Evolutionary conservation across 2,113 vertebrate species (phyloP).

Genomic region (Podarcis raffonei): DNA sequence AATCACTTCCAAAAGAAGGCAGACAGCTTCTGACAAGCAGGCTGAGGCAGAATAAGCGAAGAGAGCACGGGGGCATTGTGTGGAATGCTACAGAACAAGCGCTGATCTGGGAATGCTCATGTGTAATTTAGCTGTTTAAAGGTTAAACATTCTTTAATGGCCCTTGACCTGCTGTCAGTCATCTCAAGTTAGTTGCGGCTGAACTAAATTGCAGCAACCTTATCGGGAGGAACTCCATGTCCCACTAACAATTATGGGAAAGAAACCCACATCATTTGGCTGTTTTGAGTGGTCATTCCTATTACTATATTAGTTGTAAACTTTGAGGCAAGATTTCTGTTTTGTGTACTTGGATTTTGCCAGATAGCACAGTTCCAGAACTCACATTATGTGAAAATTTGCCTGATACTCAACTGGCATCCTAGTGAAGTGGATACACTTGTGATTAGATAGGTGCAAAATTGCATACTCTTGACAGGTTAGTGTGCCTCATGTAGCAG

Average conservation of each 20-base stretch:
- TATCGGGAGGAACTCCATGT: background rate
- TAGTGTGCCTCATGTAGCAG: background rate
- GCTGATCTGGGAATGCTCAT: slow-evolving; percentile 2
- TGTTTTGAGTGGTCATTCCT: background rate
- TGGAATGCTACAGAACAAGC: background rate
- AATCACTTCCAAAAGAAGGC: background rate
- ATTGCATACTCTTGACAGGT: background rate
- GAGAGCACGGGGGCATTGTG: background rate
- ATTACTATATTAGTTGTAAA: background rate
- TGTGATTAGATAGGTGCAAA: background rate
- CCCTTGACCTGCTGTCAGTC: slow-evolving; percentile 3
- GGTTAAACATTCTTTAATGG: slow-evolving; percentile 17
- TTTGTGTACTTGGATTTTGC: background rate
- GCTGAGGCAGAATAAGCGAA: background rate
- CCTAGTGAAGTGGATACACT: background rate
- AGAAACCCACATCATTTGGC: background rate
- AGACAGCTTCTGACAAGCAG: background rate
- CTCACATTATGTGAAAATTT: background rate
- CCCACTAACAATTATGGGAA: background rate
- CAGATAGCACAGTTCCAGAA: background rate
- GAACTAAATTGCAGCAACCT: background rate
- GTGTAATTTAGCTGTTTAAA: background rate
- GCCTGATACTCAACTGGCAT: background rate
- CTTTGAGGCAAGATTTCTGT: background rate
- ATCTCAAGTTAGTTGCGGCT: background rate